Conservation (phyloP, 2,888 invertebrate genomes). For the Drosophila sordidapex region DNA sequence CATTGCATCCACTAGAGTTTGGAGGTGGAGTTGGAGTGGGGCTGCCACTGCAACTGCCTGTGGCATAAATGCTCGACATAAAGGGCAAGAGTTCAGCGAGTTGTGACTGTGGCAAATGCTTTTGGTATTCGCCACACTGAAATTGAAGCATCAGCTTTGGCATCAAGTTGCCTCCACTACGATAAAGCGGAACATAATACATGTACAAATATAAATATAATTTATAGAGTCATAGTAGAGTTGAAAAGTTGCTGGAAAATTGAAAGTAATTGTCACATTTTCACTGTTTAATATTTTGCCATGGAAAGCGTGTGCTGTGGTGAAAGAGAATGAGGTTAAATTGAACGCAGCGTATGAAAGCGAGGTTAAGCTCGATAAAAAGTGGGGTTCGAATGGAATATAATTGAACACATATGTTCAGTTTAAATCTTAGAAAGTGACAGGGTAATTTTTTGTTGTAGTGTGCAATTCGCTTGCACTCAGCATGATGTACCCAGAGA, state of each 20-base stretch:
- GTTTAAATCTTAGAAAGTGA: slow-evolving; percentile 9
- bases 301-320: slow-evolving; percentile 53
- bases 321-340: slow-evolving; percentile 18
- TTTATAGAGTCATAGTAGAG: slow-evolving; percentile 25
- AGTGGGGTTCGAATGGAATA: slow-evolving; percentile 16
- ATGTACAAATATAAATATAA: slow-evolving; percentile 13
- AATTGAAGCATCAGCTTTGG: slow-evolving; percentile 57
- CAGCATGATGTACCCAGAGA: slow-evolving; percentile 25
- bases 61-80: slow-evolving; percentile 75
- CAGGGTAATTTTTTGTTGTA: background rate
- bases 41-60: slow-evolving; percentile 49
- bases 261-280: slow-evolving; percentile 77
- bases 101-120: slow-evolving; percentile 70
- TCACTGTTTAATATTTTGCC: slow-evolving; percentile 28
- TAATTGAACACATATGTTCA: slow-evolving; percentile 12
- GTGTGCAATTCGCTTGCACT: slow-evolving; percentile 1
- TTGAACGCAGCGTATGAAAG: slow-evolving; percentile 33
- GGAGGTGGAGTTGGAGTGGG: slow-evolving; percentile 13
- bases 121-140: slow-evolving; percentile 47
- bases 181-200: slow-evolving; percentile 18
- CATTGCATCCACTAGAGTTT: slow-evolving; percentile 9
- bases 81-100: slow-evolving; percentile 78
- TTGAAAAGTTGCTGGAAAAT: slow-evolving; percentile 55
- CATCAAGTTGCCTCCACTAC: slow-evolving; percentile 48
- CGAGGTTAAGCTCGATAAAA: slow-evolving; percentile 23